Evolutionary conservation across 2,797 vertebrate species (phyloP), one percentile per base, ranked within the genome.

Genomic region (Crypturellus tataupa): DNA sequence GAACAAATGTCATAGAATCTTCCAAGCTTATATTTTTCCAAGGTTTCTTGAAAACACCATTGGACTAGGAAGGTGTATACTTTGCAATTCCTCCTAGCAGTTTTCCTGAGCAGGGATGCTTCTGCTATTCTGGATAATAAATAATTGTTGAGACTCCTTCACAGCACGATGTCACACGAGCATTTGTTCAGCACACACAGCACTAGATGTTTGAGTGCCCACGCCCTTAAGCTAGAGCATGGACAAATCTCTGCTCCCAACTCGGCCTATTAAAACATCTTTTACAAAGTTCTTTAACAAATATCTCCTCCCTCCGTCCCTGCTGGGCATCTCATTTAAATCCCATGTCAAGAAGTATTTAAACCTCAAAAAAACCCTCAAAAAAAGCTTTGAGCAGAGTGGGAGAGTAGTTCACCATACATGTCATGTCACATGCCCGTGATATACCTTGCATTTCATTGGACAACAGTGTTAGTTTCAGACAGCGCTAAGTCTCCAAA

Each of bases 91-190:
- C 64, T 78, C 62, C 85, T 42, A 88, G 40, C 44, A 80, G 73
- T 23, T 58, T 91, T 47, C 70, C 35, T 55, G 49, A 49, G 49
- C 82, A 67, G 60, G 89, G n/a, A 46, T 16, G n/a, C n/a, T 85
- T 71, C 73, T 37, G 53, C 47, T 46, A 11, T 56, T 14, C 19
- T 31, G 63, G 81, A 94, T 95, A 95, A 95, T 94, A 95, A 90
- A 94, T 24, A 75, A 95, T 87, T 67, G 83, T 1, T 2, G 10
- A 63, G 73, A 86, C 8, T 60, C 67, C 86, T 69, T 80, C 47
- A 35, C 70, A 77, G 68, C 35, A 17, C 0, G 27, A 44, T 10
- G 25, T 65, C 78, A 62, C 0, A 2, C 2, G 27, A 17, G 35
- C 27, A 17, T 37, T 23, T 7, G 37, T 15, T 68, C 42, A 39